Percentiles rank a stretch among this genome's conserved stretches.
Evolutionary conservation across 2,113 vertebrate genomes (phyloP).

Genomic region (Pionites leucogaster): DNA sequence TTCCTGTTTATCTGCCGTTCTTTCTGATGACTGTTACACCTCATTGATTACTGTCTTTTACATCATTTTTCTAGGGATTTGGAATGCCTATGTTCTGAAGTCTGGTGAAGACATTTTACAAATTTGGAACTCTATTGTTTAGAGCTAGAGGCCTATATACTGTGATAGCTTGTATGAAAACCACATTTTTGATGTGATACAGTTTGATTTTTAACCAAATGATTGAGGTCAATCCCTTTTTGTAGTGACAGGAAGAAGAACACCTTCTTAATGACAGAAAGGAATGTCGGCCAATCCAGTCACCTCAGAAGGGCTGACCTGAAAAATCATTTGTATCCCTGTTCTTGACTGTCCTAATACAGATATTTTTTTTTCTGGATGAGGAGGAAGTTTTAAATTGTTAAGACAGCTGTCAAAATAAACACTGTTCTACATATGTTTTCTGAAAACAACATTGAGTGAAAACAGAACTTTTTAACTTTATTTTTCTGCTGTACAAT

Average conservation of each 20-base stretch:
- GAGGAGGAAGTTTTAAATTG: constrained; percentile 82
- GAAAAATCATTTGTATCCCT: constrained; percentile 77
- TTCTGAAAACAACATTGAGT: constrained; percentile 82
- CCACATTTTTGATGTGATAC: constrained; percentile 84
- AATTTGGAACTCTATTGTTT: constrained; percentile 87
- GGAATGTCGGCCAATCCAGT: constrained; percentile 69
- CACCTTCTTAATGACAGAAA: constrained; percentile 74
- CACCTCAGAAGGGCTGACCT: constrained; percentile 80
- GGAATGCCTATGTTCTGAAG: constrained; percentile 99
- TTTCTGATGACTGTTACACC: background rate
- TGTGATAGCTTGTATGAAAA: constrained; percentile 87
- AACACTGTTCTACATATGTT: constrained; percentile 82
- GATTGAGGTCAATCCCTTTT: constrained; percentile 80
- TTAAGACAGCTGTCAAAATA: constrained; percentile 80
- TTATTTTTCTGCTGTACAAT: constrained; percentile 89
- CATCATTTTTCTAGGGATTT: constrained; percentile 84
- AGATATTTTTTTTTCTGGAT: constrained; percentile 71
- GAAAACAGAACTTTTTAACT: constrained; percentile 85
- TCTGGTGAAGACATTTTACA: constrained; percentile 76
- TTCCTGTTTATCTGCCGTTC: background rate
- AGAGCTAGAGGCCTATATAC: constrained; percentile 93
- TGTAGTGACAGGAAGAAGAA: constrained; percentile 76
- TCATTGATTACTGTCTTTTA: constrained; percentile 32
- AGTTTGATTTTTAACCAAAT: constrained; percentile 85
- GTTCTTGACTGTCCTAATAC: constrained; percentile 77